Percentiles rank a stretch among this genome's conserved stretches.
phyloP scores from a whole-genome alignment of 1,140 invertebrate genomes.

The Marisa cornuarietis region DNA sequence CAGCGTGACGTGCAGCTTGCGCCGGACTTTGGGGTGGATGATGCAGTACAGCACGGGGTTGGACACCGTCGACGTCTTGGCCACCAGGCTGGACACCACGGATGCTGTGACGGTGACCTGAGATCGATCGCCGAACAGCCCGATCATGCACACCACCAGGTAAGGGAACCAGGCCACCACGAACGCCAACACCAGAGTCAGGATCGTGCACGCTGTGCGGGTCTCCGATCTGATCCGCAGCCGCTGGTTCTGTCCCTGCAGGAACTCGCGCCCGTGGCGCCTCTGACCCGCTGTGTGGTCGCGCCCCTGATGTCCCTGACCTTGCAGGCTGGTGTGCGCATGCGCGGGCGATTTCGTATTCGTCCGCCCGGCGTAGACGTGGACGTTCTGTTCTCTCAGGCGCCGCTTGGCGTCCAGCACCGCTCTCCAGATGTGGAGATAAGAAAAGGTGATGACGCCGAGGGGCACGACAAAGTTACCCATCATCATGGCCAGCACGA shows the following conservation, averaged over 20 bases:
- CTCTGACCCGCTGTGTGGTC: neutral
- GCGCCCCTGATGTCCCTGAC: neutral
- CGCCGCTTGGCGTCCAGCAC: constrained; percentile 23
- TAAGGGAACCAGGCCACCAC: constrained; percentile 41
- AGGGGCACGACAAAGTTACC: constrained; percentile 36
- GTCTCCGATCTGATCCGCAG: neutral
- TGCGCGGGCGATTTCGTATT: neutral
- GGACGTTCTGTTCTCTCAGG: constrained; percentile 14
- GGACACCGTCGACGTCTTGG: constrained; percentile 81
- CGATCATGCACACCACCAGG: constrained; percentile 77
- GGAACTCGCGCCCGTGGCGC: neutral
- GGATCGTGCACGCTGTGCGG: neutral
- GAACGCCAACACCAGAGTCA: constrained; percentile 30
- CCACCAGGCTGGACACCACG: constrained; percentile 77
- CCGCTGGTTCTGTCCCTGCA: neutral
- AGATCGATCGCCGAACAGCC: constrained; percentile 72
- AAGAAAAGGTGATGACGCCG: constrained; percentile 30
- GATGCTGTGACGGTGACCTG: constrained; percentile 73
- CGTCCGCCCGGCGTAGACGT: neutral
- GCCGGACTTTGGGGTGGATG: constrained; percentile 46
- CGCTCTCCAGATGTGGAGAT: constrained; percentile 27
- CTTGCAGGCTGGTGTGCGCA: neutral
- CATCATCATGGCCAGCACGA: constrained; percentile 29
- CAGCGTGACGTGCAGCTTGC: constrained; percentile 8
- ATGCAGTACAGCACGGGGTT: constrained; percentile 83